Base-by-base conservation (phyloP, 2,888 invertebrate genomes). In the Dasypolia templi region DNA sequence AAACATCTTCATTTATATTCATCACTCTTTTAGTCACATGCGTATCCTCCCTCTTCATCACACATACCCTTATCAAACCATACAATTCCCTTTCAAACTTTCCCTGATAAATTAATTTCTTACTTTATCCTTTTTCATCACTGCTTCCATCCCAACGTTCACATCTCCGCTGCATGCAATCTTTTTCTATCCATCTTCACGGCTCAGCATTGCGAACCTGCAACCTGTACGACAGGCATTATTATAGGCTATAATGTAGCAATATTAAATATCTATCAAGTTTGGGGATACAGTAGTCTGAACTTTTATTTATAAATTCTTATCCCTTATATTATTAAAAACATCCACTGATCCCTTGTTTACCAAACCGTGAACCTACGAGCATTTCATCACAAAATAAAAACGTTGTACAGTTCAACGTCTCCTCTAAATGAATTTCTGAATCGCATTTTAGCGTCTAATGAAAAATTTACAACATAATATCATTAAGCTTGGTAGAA, bases 381-480 rank as follows among this genome's bases (percentile, higher is more conserved):
- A 61, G 39, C 26, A 42, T 61, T 42, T 12, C 39, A 42, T 26
- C 26, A 26, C 19, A 19, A 26, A 26, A n/a, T n/a, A n/a, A 56
- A n/a, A 58, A n/a, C 46, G 49, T 51, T 58, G 14, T 49, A 55
- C 68, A 81, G 32, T 71, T 74, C 75, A 82, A 64, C 46, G 66
- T 55, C 63, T 59, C 26, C 63, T 63, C 39, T 39, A 64, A 70
- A 55, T 66, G 0, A 81, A 82, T 70, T 75, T 61, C 64, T n/a
- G n/a, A n/a, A 69, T 72, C 44, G 6, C 73, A 65, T 71, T 65
- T 73, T 55, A 39, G 53, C 67, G 56, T 49, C 72, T 78, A 75
- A 68, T 65, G 32, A 82, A 66, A 72, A 76, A 81, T 61, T 53
- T 74, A 81, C 77, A 65, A 71, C 58, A 32, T n/a, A 9, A 46